Evolutionary conservation across 2,113 vertebrate species (phyloP), one percentile per base, ranked within the genome.

Genomic region (Ammospiza caudacuta): DNA sequence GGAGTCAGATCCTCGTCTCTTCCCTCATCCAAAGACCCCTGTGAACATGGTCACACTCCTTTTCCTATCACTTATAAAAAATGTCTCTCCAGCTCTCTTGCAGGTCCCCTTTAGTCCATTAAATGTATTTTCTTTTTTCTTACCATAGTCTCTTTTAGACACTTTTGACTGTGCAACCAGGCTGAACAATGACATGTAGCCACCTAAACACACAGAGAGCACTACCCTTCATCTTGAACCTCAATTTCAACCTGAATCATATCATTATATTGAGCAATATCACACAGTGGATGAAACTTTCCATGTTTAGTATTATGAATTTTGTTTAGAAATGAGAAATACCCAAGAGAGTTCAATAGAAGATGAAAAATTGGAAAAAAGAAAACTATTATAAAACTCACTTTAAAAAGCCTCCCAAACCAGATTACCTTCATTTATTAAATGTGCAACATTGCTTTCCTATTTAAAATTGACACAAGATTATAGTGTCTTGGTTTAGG

Each of bases 191-290:
- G 41, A 16, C 41, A 86, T 23, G 27, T 16, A 93, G 55, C 28
- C 70, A 67, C 31, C 28, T 63, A 82, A 92, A 76, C 79, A 64
- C 9, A 7, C 11, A 25, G 75, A 70, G 31, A 95, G 14, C 9
- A 16, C 43, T 59, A 9, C 9, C 25, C 18, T 86, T 86, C 37
- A 62, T 90, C 92, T 80, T 70, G 64, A 93, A 49, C n/a, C 51
- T 93, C 75, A 81, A 46, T 92, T 77, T 94, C 37, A 75, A 83
- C 75, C 47, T 67, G 72, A 88, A 93, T 85, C 58, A 31, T 66
- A 83, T 77, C 8, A 70, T 89, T 90, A 83, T 63, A 70, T 55
- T 41, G 51, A 55, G 18, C 35, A 73, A 35, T 63, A 77, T 77
- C 88, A 90, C 37, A 70, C 16, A 62, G 43, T 15, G 15, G 27